Percentiles rank a stretch among this genome's conserved stretches.
Conservation (phyloP, 2,888 invertebrate genomes). For the Julus scandinavius region DNA sequence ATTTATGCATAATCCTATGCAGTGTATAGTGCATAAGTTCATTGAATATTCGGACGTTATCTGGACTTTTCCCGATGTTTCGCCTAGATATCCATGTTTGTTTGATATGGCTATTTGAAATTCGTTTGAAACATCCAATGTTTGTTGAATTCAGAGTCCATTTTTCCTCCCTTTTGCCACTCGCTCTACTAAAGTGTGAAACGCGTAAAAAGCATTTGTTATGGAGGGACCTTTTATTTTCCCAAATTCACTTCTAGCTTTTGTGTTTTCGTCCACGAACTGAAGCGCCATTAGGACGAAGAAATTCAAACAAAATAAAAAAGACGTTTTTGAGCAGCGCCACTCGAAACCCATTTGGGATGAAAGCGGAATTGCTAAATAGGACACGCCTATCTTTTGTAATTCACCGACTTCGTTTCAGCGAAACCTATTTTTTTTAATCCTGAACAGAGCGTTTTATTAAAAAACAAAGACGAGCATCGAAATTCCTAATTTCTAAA, state of each 20-base stretch:
- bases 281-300: not conserved
- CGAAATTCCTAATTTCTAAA: not conserved
- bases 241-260: not conserved
- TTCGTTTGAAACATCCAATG: too few relatives aligned
- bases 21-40: too few relatives aligned
- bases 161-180: not conserved
- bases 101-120: not conserved
- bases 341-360: conserved; percentile 5
- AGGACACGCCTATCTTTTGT: not conserved
- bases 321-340: too few relatives aligned
- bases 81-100: too few relatives aligned
- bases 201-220: conserved; percentile 1
- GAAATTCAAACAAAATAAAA: not conserved
- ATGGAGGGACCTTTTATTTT: not conserved
- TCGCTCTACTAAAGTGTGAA: not conserved
- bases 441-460: not conserved
- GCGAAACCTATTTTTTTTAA: not conserved
- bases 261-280: not conserved
- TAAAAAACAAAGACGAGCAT: not conserved
- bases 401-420: not conserved
- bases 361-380: not conserved
- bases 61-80: too few relatives aligned
- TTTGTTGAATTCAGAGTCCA: not conserved
- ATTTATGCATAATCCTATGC: too few relatives aligned
- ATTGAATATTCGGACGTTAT: too few relatives aligned